phyloP scores from a whole-genome alignment of 1,140 invertebrate species.

The Macrocentrus cingulum region DNA sequence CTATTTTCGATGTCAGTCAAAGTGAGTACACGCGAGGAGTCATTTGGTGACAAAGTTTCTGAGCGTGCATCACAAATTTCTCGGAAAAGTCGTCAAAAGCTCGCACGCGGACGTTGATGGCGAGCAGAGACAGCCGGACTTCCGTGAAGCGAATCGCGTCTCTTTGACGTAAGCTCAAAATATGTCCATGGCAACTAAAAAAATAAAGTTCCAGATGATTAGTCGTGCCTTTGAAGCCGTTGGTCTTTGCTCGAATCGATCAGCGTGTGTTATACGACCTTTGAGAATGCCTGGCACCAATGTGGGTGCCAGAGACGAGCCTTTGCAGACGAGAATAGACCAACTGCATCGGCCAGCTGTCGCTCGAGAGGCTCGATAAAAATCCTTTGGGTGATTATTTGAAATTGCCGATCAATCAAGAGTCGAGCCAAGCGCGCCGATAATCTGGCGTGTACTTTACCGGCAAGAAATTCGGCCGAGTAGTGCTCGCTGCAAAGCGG shows the following conservation, averaged over 20 bases:
- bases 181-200: slow-evolving; percentile 1
- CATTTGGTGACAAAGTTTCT: slow-evolving; percentile 23
- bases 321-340: slow-evolving; percentile 5
- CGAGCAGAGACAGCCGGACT: slow-evolving; percentile 21
- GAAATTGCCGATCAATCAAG: background rate
- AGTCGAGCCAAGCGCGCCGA: too few relatives aligned
- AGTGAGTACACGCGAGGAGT: background rate
- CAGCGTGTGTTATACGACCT: background rate
- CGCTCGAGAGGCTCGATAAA: background rate
- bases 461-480: slow-evolving; percentile 1
- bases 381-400: background rate
- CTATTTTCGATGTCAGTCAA: slow-evolving; percentile 28
- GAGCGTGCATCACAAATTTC: slow-evolving; percentile 6
- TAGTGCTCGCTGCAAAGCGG: slow-evolving; percentile 28
- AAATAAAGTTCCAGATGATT: slow-evolving; percentile 25
- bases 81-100: background rate
- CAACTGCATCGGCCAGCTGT: background rate
- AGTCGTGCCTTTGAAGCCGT: slow-evolving; percentile 21
- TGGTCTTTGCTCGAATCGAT: background rate
- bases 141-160: background rate
- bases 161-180: slow-evolving; percentile 13
- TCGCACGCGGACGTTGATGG: slow-evolving; percentile 18
- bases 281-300: background rate
- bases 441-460: background rate
- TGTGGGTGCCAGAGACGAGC: background rate